Base-by-base conservation (phyloP, 2,113 vertebrate genomes). In the Bungarus multicinctus region DNA sequence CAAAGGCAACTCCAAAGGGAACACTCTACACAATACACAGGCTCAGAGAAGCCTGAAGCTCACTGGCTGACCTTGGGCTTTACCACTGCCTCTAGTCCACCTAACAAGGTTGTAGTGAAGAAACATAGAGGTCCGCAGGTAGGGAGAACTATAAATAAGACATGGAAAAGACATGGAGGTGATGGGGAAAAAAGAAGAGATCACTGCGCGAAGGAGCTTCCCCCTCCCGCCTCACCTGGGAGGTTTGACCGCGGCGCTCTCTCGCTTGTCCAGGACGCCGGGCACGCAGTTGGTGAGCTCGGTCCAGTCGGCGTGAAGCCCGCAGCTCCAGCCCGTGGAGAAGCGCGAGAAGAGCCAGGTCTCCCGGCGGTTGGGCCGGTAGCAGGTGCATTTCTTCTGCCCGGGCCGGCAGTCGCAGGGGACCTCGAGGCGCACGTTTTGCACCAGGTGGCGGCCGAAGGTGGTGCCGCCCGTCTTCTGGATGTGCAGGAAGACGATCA, bases 371-470 rank as follows among this genome's bases (percentile, higher is more conserved):
- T 99, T 99, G 91, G 99, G 99, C 88, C 99, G 98, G 98, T 99
- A 99, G 97, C 99, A 99, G 98, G 99, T 99, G 98, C 99, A 99
- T 97, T 99, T 99, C 98, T 99, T 99, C 98, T 99, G 99, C 7
- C 99, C 99, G 34, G 99, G 99, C 97, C 99, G 98, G 97, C 99
- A 99, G 97, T 99, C 99, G 96, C 99, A 99, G 89, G 99, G 99
- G 94, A 99, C 98, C 98, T 99, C 99, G 92, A 99, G 98, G 89
- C 99, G 98, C 95, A 99, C 99, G 97, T 99, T 99, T 95, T 99
- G 99, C 93, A 99, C 99, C 96, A 99, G 98, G 98, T 99, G 99
- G 93, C 99, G 97, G 57, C 99, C 99, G 96, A 99, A 99, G 92
- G 99, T 99, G 94, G 99, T 99, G 92, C 99, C 99, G 27, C 99